A percentile compares a stretch with the other conserved stretches of the same genome.
Evolutionary conservation across 2,797 vertebrate genomes (phyloP).

Genomic region (Sebastes vulpes): DNA sequence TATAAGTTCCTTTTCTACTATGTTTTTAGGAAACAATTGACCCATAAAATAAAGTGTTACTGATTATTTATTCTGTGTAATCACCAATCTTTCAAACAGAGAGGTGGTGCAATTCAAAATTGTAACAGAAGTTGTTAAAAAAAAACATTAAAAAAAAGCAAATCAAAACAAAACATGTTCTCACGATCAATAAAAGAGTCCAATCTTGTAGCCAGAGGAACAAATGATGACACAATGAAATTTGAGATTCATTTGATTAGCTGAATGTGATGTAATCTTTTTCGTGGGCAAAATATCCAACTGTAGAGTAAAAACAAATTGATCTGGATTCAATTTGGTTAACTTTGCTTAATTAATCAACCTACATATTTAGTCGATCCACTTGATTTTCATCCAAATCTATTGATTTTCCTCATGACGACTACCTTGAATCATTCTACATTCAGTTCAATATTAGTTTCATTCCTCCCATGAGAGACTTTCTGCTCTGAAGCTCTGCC

Average conservation of each 20-base stretch:
- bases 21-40: neutral
- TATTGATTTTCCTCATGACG: neutral
- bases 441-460: neutral
- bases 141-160: neutral
- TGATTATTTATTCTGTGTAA: neutral
- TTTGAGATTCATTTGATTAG: neutral
- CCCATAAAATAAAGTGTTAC: neutral
- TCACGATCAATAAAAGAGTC: neutral
- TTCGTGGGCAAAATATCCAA: neutral
- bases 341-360: neutral
- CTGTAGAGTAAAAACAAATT: neutral
- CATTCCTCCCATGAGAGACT: neutral
- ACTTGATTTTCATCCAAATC: neutral
- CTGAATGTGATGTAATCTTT: neutral
- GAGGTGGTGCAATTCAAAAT: neutral
- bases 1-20: neutral
- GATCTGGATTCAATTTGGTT: neutral
- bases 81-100: neutral
- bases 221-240: neutral
- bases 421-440: neutral
- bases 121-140: neutral
- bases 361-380: neutral
- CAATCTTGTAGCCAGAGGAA: neutral
- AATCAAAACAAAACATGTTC: neutral
- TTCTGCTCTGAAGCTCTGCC: constrained; percentile 1